Evolutionary conservation across 2,797 vertebrate genomes (phyloP).

Genomic region (Phalloptychus januarius): DNA sequence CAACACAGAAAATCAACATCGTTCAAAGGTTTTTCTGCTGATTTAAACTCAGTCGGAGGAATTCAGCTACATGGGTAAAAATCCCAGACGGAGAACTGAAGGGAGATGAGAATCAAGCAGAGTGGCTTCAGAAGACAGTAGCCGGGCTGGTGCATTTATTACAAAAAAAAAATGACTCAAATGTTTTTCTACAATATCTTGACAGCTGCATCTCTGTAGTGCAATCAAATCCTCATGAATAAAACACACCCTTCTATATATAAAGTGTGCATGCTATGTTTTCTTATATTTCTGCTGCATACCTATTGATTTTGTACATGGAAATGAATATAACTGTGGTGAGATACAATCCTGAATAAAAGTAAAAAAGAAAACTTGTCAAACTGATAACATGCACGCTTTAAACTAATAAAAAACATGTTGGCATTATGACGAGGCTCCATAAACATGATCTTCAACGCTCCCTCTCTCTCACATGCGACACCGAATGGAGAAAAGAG

Average conservation of each 20-base stretch:
- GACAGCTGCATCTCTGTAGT: not conserved
- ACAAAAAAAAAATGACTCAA: not conserved
- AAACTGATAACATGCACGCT: not conserved
- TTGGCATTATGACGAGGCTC: not conserved
- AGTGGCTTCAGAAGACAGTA: too few species aligned
- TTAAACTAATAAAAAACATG: conserved; percentile 1
- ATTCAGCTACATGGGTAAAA: too few species aligned
- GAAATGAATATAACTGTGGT: not conserved
- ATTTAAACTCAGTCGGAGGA: too few species aligned
- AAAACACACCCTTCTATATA: too few species aligned
- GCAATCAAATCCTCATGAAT: not conserved
- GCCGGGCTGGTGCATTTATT: too few species aligned
- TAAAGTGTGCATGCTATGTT: not conserved
- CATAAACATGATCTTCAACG: not conserved
- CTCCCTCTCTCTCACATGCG: not conserved
- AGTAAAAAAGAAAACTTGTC: not conserved
- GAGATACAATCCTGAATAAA: not conserved
- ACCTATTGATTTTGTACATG: not conserved
- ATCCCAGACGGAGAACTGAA: too few species aligned
- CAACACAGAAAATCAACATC: too few species aligned
- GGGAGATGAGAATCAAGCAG: too few species aligned
- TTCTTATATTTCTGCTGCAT: not conserved
- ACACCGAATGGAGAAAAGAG: not conserved
- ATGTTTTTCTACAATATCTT: not conserved
- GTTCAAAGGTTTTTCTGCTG: too few species aligned